Evolutionary conservation across 2,113 vertebrate genomes (phyloP).

Genomic region (Marmota monax): DNA sequence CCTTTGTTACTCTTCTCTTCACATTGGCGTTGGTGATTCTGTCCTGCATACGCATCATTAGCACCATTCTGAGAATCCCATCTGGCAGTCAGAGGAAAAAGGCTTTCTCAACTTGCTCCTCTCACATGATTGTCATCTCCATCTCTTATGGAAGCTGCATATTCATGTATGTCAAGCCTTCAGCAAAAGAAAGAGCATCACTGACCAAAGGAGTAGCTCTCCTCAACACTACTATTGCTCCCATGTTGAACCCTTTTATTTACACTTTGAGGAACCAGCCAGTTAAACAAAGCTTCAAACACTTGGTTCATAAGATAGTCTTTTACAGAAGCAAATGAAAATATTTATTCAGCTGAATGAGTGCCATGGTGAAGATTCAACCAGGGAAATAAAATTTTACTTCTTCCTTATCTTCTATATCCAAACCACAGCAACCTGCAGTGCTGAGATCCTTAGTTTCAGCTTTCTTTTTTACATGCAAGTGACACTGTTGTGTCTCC

Average conservation of each 20-base stretch:
- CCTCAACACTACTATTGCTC: constrained; percentile 66
- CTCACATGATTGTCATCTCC: constrained; percentile 55
- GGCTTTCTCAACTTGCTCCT: no score
- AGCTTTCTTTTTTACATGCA: not conserved
- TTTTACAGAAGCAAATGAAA: constrained; percentile 43
- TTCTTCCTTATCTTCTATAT: not conserved
- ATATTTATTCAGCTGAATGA: not conserved
- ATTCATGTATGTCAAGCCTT: constrained; percentile 73
- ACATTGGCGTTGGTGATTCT: no score
- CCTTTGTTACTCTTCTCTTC: no score
- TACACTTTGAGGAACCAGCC: not conserved
- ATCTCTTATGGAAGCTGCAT: constrained; percentile 72
- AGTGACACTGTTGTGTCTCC: not conserved
- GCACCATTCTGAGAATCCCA: no score
- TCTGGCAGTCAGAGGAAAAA: no score
- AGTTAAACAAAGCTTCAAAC: constrained; percentile 56
- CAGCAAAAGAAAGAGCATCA: constrained; percentile 53
- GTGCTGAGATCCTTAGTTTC: not conserved
- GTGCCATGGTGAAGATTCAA: not conserved
- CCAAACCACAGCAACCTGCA: not conserved
- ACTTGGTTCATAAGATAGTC: not conserved
- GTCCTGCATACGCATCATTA: no score
- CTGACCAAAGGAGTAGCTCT: constrained; percentile 68
- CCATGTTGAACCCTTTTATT: not conserved
- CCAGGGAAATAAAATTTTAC: not conserved